Conservation (phyloP, 2,113 vertebrate species). For the Octodon degus region DNA sequence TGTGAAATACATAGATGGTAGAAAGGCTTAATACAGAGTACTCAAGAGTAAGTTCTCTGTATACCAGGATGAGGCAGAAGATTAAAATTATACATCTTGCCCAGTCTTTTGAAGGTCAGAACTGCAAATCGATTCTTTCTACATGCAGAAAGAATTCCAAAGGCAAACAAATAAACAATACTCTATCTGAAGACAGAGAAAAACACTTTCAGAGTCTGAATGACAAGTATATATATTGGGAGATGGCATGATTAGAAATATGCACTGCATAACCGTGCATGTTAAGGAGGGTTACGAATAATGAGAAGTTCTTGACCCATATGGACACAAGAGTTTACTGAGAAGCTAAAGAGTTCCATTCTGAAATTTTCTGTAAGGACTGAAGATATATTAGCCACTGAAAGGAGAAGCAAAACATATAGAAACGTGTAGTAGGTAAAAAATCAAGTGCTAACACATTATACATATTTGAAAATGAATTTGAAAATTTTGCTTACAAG, state of each 20-base stretch:
- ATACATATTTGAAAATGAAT: neutral
- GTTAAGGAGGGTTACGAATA: neutral
- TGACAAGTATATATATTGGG: slow-evolving; percentile 16
- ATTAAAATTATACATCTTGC: slow-evolving; percentile 57
- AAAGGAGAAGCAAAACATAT: neutral
- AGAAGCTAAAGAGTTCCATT: neutral
- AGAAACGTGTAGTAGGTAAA: neutral
- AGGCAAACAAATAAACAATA: neutral
- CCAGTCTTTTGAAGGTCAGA: slow-evolving; percentile 43
- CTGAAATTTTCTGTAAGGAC: neutral
- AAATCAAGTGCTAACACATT: neutral
- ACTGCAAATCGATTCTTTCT: neutral
- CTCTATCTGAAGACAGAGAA: slow-evolving; percentile 49
- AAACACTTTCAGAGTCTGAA: neutral
- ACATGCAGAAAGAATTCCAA: slow-evolving; percentile 30
- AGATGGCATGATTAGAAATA: slow-evolving; percentile 41
- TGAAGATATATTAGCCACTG: slow-evolving; percentile 10
- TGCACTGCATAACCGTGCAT: neutral
- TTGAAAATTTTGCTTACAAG: neutral
- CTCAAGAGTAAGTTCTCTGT: slow-evolving; percentile 28
- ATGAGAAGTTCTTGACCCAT: neutral
- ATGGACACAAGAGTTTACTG: neutral
- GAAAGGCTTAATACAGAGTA: slow-evolving; percentile 11
- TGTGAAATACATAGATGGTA: slow-evolving; percentile 1
- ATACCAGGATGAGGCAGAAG: slow-evolving; percentile 38